Evolutionary conservation across 2,797 vertebrate species (phyloP).

Genomic region (Arvicola amphibius): DNA sequence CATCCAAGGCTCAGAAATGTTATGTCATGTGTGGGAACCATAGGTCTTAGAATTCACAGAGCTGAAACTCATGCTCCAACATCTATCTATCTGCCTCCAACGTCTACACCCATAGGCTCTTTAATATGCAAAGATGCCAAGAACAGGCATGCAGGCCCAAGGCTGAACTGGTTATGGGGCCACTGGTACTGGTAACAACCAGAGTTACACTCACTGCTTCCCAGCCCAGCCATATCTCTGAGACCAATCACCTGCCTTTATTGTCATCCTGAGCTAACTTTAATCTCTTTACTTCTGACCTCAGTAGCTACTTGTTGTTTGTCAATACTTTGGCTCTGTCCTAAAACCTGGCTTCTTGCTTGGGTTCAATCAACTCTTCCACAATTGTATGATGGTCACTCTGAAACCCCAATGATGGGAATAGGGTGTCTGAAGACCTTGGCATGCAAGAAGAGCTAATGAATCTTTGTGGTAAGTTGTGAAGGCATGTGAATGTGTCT

Average conservation of each 20-base stretch:
- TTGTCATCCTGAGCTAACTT: neutral
- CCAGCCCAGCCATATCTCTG: rapidly evolving
- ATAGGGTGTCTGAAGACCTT: neutral
- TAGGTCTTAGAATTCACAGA: neutral
- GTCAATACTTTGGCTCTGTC: neutral
- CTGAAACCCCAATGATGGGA: neutral
- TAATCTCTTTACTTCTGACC: neutral
- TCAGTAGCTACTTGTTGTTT: neutral
- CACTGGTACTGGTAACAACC: too few species aligned
- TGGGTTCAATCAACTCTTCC: neutral
- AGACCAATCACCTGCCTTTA: neutral
- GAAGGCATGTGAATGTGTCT: neutral
- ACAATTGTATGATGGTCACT: neutral
- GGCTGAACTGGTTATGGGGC: neutral
- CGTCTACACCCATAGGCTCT: neutral
- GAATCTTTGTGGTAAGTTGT: neutral
- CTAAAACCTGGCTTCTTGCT: neutral
- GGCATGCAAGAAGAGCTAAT: neutral
- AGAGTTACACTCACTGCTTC: neutral
- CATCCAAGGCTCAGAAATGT: neutral
- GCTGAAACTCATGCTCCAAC: neutral
- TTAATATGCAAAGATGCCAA: neutral
- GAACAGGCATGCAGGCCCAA: neutral
- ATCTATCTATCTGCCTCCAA: neutral
- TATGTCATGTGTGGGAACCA: rapidly evolving